A percentile compares a stretch with the other conserved stretches of the same genome.
These are phyloP conservation scores for Ricordea florida DNA, from an alignment of 92 coral and sea anemone species.

Conservation along the genomic window DNA sequence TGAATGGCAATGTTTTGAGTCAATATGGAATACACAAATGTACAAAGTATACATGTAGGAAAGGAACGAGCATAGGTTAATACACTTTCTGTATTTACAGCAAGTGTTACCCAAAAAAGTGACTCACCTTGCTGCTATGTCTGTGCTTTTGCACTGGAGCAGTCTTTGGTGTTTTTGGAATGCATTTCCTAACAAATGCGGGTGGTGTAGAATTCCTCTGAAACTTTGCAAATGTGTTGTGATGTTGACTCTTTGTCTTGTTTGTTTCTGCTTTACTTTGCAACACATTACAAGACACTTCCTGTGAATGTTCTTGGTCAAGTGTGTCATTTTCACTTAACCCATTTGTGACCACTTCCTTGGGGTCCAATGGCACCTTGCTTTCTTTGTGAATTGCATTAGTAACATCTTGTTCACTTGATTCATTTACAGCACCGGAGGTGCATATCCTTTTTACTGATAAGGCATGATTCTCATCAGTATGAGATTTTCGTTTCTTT, in stretches of 20 bases:
- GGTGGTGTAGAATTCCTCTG: constrained; percentile 62
- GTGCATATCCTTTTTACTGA: background rate
- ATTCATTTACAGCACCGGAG: too few relatives aligned
- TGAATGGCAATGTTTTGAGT: too few relatives aligned
- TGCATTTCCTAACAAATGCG: constrained; percentile 65
- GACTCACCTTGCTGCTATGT: background rate
- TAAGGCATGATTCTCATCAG: background rate
- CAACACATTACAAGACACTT: background rate
- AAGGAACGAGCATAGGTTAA: too few relatives aligned
- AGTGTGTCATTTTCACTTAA: too few relatives aligned
- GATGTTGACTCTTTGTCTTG: background rate
- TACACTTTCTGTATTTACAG: too few relatives aligned
- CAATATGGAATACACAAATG: too few relatives aligned
- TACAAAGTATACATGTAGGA: too few relatives aligned
- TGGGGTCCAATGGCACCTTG: too few relatives aligned
- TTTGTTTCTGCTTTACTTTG: background rate
- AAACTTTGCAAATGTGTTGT: constrained; percentile 54
- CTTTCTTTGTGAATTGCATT: too few relatives aligned
- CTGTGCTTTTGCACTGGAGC: constrained; percentile 1
- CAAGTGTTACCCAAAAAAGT: background rate
- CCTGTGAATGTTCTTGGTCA: background rate
- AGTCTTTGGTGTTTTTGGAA: constrained; percentile 49
- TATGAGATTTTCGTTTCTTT: background rate
- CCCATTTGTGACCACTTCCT: too few relatives aligned
- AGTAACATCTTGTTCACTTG: too few relatives aligned